Evolutionary conservation across 2,888 invertebrate species (phyloP), one percentile per base, ranked within the genome.

Genomic region (Drosophila limbata): DNA sequence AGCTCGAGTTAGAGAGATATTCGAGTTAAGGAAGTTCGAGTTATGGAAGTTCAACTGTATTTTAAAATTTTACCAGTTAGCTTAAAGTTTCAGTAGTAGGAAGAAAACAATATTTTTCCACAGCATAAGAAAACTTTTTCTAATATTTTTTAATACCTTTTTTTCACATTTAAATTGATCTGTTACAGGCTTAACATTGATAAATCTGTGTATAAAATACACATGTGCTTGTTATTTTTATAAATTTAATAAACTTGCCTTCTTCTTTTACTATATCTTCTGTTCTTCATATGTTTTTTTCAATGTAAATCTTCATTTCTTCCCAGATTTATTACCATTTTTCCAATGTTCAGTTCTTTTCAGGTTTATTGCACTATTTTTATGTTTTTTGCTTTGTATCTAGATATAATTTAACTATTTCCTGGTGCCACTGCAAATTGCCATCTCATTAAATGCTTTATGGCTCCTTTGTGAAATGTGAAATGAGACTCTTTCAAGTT

Each of bases 381-480:
- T 17, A 11, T 21, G 3, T 13, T 17, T 11, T 13, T 17, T 8
- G 17, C n/a, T 11, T 10, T 37, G n/a, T 28, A 15, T 15, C 8
- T 53, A 31, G 11, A 31, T 35, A 45, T 53, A 6, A 8, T 47
- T 37, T 4, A 21, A 47, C 15, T 10, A 47, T 35, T 56, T 45
- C 45, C 56, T 25, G 28, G n/a, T 40, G 19, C 42, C 44, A 13
- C 45, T 13, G 25, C 19, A 42, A 53, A 37, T 53, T 55, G 44
- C 13, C 33, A 37, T 21, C 40, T 52, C 71, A 76, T 73, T 57
- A 63, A 40, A 44, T 35, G 42, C 37, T 70, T 73, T 73, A 73
- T 70, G 45, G 71, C 53, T 45, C 21, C 62, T 44, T 28, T 19
- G 55, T 13, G 31, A 25, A 40, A 19, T 44, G 21, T 51, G n/a